Percentiles rank a stretch among this genome's conserved stretches.
Evolutionary conservation across 2,797 vertebrate genomes (phyloP).

Genomic region (Aphelocoma californica): DNA sequence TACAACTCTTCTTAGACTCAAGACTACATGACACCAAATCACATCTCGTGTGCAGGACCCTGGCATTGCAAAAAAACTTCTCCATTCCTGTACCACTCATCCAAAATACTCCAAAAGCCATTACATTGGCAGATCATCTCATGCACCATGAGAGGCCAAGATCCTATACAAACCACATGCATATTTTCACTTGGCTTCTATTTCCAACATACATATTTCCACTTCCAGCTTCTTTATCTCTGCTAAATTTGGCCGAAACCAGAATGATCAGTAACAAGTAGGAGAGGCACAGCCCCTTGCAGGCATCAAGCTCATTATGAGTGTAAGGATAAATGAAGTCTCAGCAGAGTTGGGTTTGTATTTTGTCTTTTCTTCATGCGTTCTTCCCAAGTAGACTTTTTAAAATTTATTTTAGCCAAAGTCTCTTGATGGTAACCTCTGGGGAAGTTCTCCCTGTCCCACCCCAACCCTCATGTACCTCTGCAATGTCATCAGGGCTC

Average conservation of each 20-base stretch:
- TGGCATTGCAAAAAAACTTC: background rate
- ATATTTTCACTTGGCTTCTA: background rate
- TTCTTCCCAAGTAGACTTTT: background rate
- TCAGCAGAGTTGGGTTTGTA: background rate
- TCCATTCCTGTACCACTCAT: background rate
- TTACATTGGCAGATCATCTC: background rate
- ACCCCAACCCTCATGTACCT: constrained; percentile 74
- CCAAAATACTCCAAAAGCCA: background rate
- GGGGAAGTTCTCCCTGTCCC: background rate
- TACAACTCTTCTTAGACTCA: background rate
- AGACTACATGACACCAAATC: background rate
- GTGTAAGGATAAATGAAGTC: background rate
- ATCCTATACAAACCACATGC: background rate
- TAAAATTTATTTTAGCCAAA: background rate
- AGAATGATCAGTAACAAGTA: background rate
- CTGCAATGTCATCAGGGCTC: constrained; percentile 89
- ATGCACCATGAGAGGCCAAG: background rate
- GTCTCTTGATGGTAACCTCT: background rate
- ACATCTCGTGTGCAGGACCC: background rate
- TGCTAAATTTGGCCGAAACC: background rate
- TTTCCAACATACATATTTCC: background rate
- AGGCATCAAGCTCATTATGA: background rate
- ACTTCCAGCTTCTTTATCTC: background rate
- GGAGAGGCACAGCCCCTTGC: background rate
- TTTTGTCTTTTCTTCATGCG: background rate